phyloP scores from a whole-genome alignment of 2,888 invertebrate species.

The Dysmachus trigonus region DNA sequence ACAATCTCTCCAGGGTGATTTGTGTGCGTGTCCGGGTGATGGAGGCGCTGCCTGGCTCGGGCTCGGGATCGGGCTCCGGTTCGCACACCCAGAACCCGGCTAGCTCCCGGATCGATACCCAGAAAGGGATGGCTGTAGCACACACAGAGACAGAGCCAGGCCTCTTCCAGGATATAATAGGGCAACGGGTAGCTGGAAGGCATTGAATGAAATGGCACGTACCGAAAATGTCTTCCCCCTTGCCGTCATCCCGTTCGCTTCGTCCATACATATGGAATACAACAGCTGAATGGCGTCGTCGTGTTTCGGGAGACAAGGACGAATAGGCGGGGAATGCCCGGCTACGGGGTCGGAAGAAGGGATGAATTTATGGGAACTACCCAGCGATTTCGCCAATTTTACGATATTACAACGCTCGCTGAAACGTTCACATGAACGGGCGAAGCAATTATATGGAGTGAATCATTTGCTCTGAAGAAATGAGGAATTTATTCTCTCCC shows the following conservation, averaged over 20 bases:
- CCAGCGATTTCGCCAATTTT: slow-evolving; percentile 38
- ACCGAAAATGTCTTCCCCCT: neutral
- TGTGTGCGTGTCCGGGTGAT: slow-evolving; percentile 18
- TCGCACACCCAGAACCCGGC: neutral
- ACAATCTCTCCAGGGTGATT: slow-evolving; percentile 15
- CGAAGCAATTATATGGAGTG: slow-evolving; percentile 42
- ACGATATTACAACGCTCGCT: slow-evolving; percentile 42
- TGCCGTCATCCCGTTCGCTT: neutral
- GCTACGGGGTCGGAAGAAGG: slow-evolving; percentile 28
- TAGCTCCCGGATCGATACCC: slow-evolving; percentile 27
- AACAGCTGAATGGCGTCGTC: slow-evolving; percentile 34
- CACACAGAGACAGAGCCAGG: neutral
- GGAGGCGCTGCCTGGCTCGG: neutral
- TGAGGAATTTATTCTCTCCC: slow-evolving; percentile 46
- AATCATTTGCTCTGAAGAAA: slow-evolving; percentile 41
- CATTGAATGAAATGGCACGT: slow-evolving; percentile 31
- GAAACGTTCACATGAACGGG: slow-evolving; percentile 43
- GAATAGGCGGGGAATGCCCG: slow-evolving; percentile 5
- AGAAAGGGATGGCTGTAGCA: slow-evolving; percentile 21
- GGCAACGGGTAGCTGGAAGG: slow-evolving; percentile 25
- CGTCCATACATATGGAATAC: slow-evolving; percentile 1
- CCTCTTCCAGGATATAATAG: slow-evolving; percentile 29
- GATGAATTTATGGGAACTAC: slow-evolving; percentile 37
- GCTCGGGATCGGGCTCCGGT: neutral
- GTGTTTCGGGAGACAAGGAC: slow-evolving; percentile 24